A percentile compares a stretch with the other conserved stretches of the same genome.
phyloP scores from a whole-genome alignment of 2,797 vertebrate genomes.

The Chaenodraco wilsoni region DNA sequence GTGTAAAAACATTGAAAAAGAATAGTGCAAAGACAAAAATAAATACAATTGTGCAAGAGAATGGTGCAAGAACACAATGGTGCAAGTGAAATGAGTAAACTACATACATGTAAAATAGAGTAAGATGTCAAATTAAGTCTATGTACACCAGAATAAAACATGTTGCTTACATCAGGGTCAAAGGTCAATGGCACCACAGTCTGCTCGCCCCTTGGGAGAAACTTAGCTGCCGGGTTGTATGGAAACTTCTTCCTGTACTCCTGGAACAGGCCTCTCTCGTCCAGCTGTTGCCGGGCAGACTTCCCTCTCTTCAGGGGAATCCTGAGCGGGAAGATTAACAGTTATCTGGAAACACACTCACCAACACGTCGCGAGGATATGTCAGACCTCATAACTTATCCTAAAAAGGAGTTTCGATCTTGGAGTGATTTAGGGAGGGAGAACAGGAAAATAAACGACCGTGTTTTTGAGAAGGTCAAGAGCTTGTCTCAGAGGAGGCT shows the following conservation, averaged over 20 bases:
- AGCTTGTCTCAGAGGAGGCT: neutral
- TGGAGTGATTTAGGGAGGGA: conserved; percentile 2
- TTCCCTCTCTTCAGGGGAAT: conserved; percentile 53
- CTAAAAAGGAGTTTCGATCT: conserved; percentile 35
- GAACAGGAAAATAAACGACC: neutral
- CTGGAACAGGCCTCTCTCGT: conserved; percentile 47
- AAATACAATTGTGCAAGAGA: too few species aligned
- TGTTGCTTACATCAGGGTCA: conserved; percentile 46
- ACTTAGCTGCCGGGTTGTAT: conserved; percentile 30
- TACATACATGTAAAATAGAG: too few species aligned
- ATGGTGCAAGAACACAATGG: too few species aligned
- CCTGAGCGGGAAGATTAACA: conserved; percentile 22
- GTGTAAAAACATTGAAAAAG: too few species aligned
- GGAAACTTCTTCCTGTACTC: conserved; percentile 44
- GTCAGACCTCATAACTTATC: conserved; percentile 29
- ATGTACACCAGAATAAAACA: too few species aligned
- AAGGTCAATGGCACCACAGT: conserved; percentile 47
- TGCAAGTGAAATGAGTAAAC: too few species aligned
- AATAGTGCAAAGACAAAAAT: too few species aligned
- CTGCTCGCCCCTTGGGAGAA: conserved; percentile 12
- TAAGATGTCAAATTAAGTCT: too few species aligned
- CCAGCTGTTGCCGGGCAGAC: conserved; percentile 43
- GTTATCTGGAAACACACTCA: neutral
- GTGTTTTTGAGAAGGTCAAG: conserved; percentile 14
- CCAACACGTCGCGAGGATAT: conserved; percentile 14